Evolutionary conservation across 2,113 vertebrate species (phyloP).

Genomic region (Gadus macrocephalus): DNA sequence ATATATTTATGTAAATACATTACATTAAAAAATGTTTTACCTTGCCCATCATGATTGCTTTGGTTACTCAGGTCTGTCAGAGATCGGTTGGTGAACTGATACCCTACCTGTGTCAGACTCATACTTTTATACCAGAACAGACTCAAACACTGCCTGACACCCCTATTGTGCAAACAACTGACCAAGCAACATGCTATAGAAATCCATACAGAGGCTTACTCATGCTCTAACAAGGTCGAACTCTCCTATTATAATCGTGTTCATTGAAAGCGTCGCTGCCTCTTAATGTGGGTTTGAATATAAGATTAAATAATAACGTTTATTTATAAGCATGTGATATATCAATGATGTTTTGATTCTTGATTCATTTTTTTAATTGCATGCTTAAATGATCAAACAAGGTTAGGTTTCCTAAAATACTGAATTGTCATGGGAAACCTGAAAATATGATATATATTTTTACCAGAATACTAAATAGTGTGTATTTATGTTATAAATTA

Average conservation of each 20-base stretch:
- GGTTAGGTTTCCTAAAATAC: too few relatives aligned
- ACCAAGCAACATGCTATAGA: slow-evolving; percentile 49
- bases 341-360: too few relatives aligned
- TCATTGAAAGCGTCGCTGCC: neutral
- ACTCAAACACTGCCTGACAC: slow-evolving; percentile 44
- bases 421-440: too few relatives aligned
- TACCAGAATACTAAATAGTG: too few relatives aligned
- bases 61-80: neutral
- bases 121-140: slow-evolving; percentile 59
- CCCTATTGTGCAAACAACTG: slow-evolving; percentile 60
- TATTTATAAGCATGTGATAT: too few relatives aligned
- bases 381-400: too few relatives aligned
- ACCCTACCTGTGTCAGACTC: slow-evolving; percentile 33
- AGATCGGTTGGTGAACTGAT: slow-evolving; percentile 32
- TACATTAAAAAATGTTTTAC: neutral
- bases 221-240: slow-evolving; percentile 32
- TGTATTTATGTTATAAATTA: too few relatives aligned
- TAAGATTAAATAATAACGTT: too few relatives aligned
- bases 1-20: neutral
- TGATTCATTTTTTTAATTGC: too few relatives aligned
- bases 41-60: slow-evolving; percentile 2
- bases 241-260: slow-evolving; percentile 16
- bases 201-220: slow-evolving; percentile 50
- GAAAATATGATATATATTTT: too few relatives aligned
- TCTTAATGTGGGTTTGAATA: too few relatives aligned